Evolutionary conservation across 2,113 vertebrate species (phyloP), one percentile per base, ranked within the genome.

Genomic region (Fukomys damarensis): DNA sequence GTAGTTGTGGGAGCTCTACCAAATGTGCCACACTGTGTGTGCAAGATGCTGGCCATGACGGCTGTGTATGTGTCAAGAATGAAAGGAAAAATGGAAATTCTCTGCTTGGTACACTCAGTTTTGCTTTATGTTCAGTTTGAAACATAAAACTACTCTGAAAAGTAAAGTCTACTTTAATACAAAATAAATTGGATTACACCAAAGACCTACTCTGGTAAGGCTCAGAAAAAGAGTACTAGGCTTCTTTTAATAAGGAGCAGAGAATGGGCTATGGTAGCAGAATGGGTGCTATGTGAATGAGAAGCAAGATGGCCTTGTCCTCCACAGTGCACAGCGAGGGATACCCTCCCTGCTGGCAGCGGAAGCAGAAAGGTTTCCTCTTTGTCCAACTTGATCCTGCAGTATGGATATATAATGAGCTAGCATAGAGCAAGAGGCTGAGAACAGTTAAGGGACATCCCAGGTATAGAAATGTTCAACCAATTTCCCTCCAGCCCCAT

Each of bases 281-380:
- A 2, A 26, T 13, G 65, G 41, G 43, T 24, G 0, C 26, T 6
- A 7, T 16, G 63, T 16, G 8, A 5, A 10, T 8, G 11, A 52
- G 54, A 54, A 89, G 54, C 54, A 52, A 1, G 30, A 7, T 32
- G 35, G 0, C 12, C 43, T 59, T 14, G n/a, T 38, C 3, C 22
- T 43, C 12, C 22, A 6, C n/a, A 4, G 11, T 2, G n/a, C 1
- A n/a, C 26, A 52, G 43, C 43, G 16, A 61, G 30, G 19, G 20
- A 63, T 7, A 0, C 9, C 32, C 49, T 59, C 32, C 30, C 26
- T 38, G 7, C n/a, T 26, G 19, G 11, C 5, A 22, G 54, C 0
- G 19, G 52, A 22, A 12, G 43, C 32, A 5, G 46, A n/a, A 20
- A 38, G 3, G 38, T 24, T 41, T 26, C 35, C 26, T 38, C 13